Conservation (phyloP, 2,113 vertebrate genomes). For the Heloderma charlesbogerti region DNA sequence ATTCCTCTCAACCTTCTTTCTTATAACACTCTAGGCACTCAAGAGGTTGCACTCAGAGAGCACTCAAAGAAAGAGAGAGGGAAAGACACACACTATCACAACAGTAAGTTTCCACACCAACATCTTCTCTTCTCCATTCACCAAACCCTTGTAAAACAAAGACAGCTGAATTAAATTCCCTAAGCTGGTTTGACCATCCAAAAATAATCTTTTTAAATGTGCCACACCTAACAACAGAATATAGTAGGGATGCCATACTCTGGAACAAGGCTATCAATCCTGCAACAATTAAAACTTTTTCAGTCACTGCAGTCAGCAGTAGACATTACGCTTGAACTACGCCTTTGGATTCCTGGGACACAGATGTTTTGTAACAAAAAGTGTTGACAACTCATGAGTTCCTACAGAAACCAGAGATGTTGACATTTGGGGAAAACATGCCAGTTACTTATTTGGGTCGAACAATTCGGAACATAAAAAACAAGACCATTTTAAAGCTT, state of each 20-base stretch:
- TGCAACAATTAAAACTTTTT: constrained; percentile 27
- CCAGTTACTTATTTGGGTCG: constrained; percentile 24
- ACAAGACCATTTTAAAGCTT: constrained; percentile 11
- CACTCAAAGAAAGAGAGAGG: neutral
- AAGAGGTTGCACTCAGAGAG: neutral
- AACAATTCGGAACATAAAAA: constrained; percentile 31
- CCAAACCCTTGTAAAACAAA: neutral
- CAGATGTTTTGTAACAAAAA: constrained; percentile 59
- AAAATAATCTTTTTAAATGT: constrained; percentile 20
- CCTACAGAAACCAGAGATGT: constrained; percentile 41
- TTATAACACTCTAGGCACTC: neutral
- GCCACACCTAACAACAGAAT: neutral
- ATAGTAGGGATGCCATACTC: neutral
- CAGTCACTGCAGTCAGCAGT: constrained; percentile 16
- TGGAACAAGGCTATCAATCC: constrained; percentile 30
- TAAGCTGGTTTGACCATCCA: neutral
- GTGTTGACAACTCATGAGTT: constrained; percentile 56
- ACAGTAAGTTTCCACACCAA: neutral
- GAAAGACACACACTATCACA: neutral
- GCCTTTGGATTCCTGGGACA: constrained; percentile 40
- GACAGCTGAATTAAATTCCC: constrained; percentile 4
- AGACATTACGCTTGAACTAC: constrained; percentile 36
- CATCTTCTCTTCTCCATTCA: neutral
- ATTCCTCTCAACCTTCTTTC: neutral
- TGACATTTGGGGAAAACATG: constrained; percentile 27